These are phyloP conservation scores for Azorinus chamasolen DNA, from an alignment of 2,888 invertebrate species.

Conservation along the genomic window DNA sequence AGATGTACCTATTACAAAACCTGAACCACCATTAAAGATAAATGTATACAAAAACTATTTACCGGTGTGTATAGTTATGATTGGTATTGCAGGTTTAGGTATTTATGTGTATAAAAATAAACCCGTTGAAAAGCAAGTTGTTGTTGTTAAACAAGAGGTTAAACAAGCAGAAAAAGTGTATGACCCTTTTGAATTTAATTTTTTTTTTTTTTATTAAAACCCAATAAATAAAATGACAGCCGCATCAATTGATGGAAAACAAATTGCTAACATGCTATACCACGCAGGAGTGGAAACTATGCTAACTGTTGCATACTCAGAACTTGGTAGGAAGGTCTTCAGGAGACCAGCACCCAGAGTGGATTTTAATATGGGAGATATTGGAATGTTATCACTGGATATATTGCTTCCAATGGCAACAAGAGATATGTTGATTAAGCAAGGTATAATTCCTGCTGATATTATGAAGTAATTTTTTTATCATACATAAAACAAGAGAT, in stretches of 20 bases:
- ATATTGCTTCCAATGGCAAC: conserved; percentile 40
- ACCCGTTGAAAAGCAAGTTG: conserved; percentile 18
- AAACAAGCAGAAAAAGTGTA: conserved; percentile 24
- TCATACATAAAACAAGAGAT: conserved; percentile 12
- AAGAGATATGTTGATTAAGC: conserved; percentile 41
- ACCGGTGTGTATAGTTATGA: conserved; percentile 21
- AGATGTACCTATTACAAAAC: too few species aligned
- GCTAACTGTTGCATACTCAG: conserved; percentile 41
- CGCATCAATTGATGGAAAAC: conserved; percentile 28
- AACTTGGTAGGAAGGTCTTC: conserved; percentile 38
- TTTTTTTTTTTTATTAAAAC: conserved; percentile 17
- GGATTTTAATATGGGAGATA: conserved; percentile 41
- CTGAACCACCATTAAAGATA: too few species aligned
- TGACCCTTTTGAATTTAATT: too few species aligned
- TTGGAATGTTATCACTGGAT: conserved; percentile 32
- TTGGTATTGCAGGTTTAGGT: conserved; percentile 16
- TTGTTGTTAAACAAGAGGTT: conserved; percentile 3
- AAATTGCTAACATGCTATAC: conserved; percentile 34
- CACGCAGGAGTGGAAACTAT: conserved; percentile 50
- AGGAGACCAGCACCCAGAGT: conserved; percentile 43
- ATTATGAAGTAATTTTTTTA: conserved; percentile 40
- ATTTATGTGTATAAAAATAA: conserved; percentile 29
- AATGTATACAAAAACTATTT: conserved; percentile 35
- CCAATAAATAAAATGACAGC: conserved; percentile 12
- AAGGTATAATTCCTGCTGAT: conserved; percentile 47